Base-by-base conservation (phyloP, 1,140 invertebrate genomes). In the Phymastichus coffea region DNA sequence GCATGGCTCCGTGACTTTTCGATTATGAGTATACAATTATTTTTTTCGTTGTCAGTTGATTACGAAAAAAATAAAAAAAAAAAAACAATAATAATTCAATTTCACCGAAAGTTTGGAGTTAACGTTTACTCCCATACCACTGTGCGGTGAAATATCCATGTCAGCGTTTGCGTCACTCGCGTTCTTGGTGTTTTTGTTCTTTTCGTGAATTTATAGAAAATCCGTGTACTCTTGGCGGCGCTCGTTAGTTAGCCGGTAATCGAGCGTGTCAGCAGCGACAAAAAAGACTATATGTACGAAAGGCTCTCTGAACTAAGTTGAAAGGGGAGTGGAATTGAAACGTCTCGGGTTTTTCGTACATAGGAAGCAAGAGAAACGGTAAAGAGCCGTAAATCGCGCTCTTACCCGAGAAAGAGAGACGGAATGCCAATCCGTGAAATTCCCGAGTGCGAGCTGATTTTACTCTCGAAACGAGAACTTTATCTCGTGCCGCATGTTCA, bases 401-500 rank as follows among this genome's bases (percentile, higher is more conserved):
- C n/a, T n/a, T n/a, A n/a, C n/a, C n/a, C n/a, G n/a, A n/a, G n/a
- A n/a, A n/a, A n/a, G n/a, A n/a, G 30, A 23, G 15, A 17, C 53
- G 64, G 65, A 70, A 70, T 69, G 65, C 68, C 69, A 62, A n/a
- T n/a, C 63, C 66, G 64, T 66, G 61, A 69, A 69, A 70, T 70
- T 63, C 68, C 57, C 47, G 41, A n/a, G n/a, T n/a, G n/a, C n/a
- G n/a, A n/a, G n/a, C n/a, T n/a, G n/a, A n/a, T n/a, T n/a, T n/a
- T n/a, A n/a, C n/a, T n/a, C n/a, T n/a, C n/a, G n/a, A n/a, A n/a
- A n/a, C n/a, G n/a, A n/a, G n/a, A n/a, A n/a, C n/a, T n/a, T n/a
- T n/a, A n/a, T n/a, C n/a, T n/a, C n/a, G n/a, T n/a, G n/a, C n/a
- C n/a, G n/a, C n/a, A n/a, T n/a, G n/a, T n/a, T n/a, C n/a, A n/a